A percentile compares a stretch with the other conserved stretches of the same genome.
Evolutionary conservation across 2,797 vertebrate species (phyloP).

Genomic region (Propithecus deckenii): DNA sequence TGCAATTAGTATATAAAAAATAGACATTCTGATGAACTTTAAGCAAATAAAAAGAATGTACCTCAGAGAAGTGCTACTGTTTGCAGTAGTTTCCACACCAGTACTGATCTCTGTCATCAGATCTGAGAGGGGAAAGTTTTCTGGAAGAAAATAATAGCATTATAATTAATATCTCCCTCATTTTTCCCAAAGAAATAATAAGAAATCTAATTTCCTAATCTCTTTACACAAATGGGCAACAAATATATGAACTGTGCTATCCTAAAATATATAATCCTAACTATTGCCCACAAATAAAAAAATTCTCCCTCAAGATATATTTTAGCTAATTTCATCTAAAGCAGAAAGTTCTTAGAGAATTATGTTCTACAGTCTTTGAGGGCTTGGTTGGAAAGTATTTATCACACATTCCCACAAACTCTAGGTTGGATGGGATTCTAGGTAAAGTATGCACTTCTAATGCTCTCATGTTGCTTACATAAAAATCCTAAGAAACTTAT

Average conservation of each 20-base stretch:
- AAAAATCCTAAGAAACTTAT: constrained; percentile 38
- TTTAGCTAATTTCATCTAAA: constrained; percentile 13
- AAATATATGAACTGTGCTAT: background rate
- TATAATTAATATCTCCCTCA: background rate
- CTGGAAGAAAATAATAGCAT: constrained; percentile 82
- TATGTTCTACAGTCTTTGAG: background rate
- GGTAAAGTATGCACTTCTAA: constrained; percentile 19
- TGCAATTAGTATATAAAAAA: background rate
- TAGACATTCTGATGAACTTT: background rate
- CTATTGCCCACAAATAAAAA: background rate
- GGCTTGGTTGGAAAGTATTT: constrained; percentile 1
- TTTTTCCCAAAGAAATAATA: background rate
- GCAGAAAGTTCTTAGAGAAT: constrained; percentile 17
- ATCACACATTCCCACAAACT: background rate
- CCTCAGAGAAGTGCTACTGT: constrained; percentile 96
- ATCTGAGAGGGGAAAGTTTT: constrained; percentile 96
- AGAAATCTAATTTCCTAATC: constrained; percentile 16
- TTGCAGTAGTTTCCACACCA: constrained; percentile 94
- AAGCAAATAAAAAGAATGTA: constrained; percentile 71
- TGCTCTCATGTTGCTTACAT: background rate
- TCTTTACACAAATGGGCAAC: background rate
- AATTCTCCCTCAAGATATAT: background rate
- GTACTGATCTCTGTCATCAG: constrained; percentile 95
- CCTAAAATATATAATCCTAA: constrained; percentile 29
- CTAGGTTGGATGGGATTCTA: background rate